Evolutionary conservation across 1,140 invertebrate genomes (phyloP).

Genomic region (Macrocentrus cingulum): DNA sequence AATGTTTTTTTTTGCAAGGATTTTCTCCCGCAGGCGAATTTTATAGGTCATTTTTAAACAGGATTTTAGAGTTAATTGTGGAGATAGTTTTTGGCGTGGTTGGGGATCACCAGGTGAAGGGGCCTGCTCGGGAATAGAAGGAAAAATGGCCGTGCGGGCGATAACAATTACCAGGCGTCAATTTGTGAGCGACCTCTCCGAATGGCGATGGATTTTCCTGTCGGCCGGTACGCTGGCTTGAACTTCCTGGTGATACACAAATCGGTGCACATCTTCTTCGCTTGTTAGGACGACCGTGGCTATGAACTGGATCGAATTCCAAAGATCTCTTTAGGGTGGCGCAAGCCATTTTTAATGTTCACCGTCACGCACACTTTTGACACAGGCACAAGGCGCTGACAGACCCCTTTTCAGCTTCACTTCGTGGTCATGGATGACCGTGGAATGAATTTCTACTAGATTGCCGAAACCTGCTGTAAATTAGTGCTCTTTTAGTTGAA

Average conservation of each 20-base stretch:
- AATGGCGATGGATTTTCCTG: constrained; percentile 70
- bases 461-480: too few relatives aligned
- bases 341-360: constrained; percentile 81
- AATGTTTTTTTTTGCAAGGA: too few relatives aligned
- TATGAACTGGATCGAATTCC: constrained; percentile 88
- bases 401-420: constrained; percentile 5
- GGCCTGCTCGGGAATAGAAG: constrained; percentile 19
- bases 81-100: neutral
- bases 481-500: too few relatives aligned
- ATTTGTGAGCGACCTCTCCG: constrained; percentile 74
- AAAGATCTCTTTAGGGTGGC: constrained; percentile 90
- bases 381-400: constrained; percentile 23
- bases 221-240: constrained; percentile 60
- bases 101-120: too few relatives aligned
- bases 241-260: constrained; percentile 70
- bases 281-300: constrained; percentile 77
- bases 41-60: too few relatives aligned
- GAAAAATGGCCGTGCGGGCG: constrained; percentile 39
- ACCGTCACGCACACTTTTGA: constrained; percentile 34
- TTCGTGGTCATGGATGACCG: too few relatives aligned
- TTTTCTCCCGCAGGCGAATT: too few relatives aligned
- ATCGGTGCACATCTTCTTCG: constrained; percentile 85
- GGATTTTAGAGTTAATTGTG: neutral
- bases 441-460: too few relatives aligned
- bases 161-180: constrained; percentile 78